Evolutionary conservation across 2,888 invertebrate species (phyloP).

Genomic region (Alviniconcha strummeri): DNA sequence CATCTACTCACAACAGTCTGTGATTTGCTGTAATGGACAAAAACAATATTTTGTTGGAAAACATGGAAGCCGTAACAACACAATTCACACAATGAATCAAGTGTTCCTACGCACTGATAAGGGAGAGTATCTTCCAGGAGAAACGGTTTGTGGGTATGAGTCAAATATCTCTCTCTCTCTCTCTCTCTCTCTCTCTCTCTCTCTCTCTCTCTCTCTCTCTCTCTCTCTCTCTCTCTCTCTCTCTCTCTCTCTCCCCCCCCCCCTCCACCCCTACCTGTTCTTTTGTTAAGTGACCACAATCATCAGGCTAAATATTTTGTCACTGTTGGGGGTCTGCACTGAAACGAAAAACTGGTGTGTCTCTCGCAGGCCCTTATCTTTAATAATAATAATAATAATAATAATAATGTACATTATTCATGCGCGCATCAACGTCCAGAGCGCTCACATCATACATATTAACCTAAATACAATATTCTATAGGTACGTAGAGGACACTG

Average conservation of each 20-base stretch:
- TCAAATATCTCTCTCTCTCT: slow-evolving; percentile 10
- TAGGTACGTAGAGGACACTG: no score
- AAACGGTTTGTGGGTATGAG: slow-evolving; percentile 58
- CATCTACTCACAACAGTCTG: no score
- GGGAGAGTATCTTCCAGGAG: slow-evolving; percentile 58
- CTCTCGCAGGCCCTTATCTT: not conserved
- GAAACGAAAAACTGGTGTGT: not conserved
- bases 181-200: slow-evolving; percentile 24
- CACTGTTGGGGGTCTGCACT: not conserved
- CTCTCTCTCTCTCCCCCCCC: not conserved
- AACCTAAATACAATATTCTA: no score
- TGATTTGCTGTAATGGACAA: no score
- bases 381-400: not conserved
- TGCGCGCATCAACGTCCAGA: no score
- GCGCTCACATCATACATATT: no score
- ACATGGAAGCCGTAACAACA: no score
- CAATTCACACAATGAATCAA: slow-evolving; percentile 46
- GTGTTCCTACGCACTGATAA: slow-evolving; percentile 54
- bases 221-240: slow-evolving; percentile 6
- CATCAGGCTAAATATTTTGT: no score
- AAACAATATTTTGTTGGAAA: no score
- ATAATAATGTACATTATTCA: no score
- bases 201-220: slow-evolving; percentile 16
- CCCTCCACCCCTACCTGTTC: not conserved
- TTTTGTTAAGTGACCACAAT: not conserved